Evolutionary conservation across 64 coral and sea anemone genomes (phyloP).

Genomic region (Montipora capricornis): DNA sequence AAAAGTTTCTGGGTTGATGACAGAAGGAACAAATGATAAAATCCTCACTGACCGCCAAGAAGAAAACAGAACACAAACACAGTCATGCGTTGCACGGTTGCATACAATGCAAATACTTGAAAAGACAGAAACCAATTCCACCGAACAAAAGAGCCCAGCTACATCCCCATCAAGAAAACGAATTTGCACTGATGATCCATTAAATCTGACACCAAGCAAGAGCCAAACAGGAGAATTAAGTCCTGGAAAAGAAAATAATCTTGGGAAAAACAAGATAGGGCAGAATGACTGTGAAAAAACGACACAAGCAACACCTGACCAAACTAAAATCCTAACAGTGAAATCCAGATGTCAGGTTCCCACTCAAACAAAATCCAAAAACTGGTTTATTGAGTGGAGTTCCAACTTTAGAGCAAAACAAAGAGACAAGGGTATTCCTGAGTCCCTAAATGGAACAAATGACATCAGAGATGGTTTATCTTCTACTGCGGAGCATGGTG

Average conservation of each 20-base stretch:
- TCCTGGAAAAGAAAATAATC: constrained; percentile 17
- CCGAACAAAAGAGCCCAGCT: background rate
- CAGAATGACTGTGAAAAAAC: background rate
- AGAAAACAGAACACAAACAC: background rate
- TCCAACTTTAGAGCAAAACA: background rate
- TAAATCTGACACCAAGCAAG: background rate
- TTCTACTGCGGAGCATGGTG: background rate
- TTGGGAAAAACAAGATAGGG: background rate
- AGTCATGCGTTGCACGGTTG: background rate
- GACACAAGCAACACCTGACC: background rate
- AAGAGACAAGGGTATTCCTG: background rate
- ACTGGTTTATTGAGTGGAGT: constrained; percentile 21
- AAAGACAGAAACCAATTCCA: background rate
- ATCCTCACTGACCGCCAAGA: background rate
- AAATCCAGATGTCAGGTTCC: background rate
- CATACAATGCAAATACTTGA: constrained; percentile 35
- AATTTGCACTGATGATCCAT: background rate
- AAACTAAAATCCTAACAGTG: too few species aligned
- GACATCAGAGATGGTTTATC: background rate
- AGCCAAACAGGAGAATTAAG: background rate
- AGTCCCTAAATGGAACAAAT: background rate
- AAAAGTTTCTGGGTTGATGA: background rate
- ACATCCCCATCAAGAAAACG: constrained; percentile 64
- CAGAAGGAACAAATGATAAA: background rate
- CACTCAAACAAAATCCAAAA: background rate